Evolutionary conservation across 2,113 vertebrate genomes (phyloP).

Genomic region (Cygnus buccinator): DNA sequence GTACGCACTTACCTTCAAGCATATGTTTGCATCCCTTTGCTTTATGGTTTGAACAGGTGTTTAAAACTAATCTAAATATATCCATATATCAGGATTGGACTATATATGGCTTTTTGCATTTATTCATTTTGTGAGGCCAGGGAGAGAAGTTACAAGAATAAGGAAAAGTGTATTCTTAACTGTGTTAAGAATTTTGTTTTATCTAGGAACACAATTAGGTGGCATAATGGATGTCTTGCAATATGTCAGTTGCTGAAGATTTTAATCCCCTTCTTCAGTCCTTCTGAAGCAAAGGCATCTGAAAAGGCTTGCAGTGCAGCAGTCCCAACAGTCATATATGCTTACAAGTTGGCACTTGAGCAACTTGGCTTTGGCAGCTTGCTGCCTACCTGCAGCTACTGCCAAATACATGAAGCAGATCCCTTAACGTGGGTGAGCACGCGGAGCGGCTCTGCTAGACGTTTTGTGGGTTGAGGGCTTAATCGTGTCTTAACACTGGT

Average conservation of each 20-base stretch:
- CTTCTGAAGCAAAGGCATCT: background rate
- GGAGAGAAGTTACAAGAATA: background rate
- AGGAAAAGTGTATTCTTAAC: background rate
- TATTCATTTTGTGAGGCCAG: background rate
- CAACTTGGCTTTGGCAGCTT: background rate
- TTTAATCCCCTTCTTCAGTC: background rate
- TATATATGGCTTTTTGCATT: rapidly evolving
- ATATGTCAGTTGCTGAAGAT: background rate
- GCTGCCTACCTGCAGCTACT: background rate
- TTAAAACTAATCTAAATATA: background rate
- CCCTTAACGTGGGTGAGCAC: background rate
- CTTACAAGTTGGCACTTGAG: background rate
- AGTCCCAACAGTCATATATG: background rate
- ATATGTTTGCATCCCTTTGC: background rate
- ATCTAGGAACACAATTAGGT: background rate
- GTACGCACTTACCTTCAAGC: background rate
- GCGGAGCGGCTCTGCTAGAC: background rate
- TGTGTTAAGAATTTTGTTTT: background rate
- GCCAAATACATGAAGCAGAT: background rate
- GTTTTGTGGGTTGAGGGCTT: background rate
- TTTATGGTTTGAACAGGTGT: background rate
- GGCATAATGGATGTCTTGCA: background rate
- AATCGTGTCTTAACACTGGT: background rate
- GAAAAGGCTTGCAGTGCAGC: background rate
- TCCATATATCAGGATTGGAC: background rate